Conservation (phyloP, 2,797 vertebrate species). For the Scomberomorus guttatus region DNA sequence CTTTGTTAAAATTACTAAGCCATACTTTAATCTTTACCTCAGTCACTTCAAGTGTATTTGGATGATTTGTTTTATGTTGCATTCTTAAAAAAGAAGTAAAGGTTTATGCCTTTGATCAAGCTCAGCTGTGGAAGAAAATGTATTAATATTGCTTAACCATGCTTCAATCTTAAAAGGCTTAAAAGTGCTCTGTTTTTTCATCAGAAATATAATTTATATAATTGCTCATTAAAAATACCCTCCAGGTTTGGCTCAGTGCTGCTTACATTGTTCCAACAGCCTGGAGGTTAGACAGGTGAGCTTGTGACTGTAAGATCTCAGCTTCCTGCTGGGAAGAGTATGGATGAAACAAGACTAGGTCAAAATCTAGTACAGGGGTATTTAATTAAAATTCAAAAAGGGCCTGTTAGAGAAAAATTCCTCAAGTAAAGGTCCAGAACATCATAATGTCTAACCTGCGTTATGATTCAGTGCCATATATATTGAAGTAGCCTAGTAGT, state of each 20-base stretch:
- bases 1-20: constrained; percentile 42
- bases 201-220: constrained; percentile 38
- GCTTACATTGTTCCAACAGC: constrained; percentile 38
- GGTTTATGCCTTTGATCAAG: constrained; percentile 45
- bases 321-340: constrained; percentile 48
- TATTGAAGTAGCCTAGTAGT: no score
- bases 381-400: no score
- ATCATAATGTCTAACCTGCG: no score
- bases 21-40: constrained; percentile 51
- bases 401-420: no score
- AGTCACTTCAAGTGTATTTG: constrained; percentile 28
- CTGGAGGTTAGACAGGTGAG: constrained; percentile 45
- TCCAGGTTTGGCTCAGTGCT: constrained; percentile 29
- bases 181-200: constrained; percentile 9
- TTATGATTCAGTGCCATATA: no score
- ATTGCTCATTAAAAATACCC: constrained; percentile 42
- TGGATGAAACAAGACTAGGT: constrained; percentile 34
- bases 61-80: constrained; percentile 29
- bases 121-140: constrained; percentile 25
- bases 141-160: constrained; percentile 37
- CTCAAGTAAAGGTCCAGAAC: no score
- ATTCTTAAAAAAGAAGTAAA: constrained; percentile 22
- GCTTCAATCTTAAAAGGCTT: constrained; percentile 24
- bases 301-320: constrained; percentile 26
- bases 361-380: no score